Evolutionary conservation across 1,140 invertebrate genomes (phyloP), one percentile per base, ranked within the genome.

Genomic region (Leptinotarsa lineolata): DNA sequence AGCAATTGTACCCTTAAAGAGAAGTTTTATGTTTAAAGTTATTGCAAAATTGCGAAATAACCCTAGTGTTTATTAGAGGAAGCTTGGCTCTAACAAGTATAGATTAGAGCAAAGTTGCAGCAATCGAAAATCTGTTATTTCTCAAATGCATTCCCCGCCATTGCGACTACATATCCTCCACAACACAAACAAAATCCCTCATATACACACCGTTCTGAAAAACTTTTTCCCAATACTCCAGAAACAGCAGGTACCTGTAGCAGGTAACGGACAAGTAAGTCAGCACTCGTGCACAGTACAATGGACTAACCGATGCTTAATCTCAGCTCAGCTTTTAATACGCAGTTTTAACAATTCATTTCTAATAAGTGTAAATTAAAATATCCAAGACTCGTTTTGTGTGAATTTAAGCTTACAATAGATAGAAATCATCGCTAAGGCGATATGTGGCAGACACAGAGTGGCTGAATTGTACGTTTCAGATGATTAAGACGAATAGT

Each of bases 241-340:
- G 69, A 39, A 74, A 67, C 72, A 79, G 70, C 63, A 74, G 54
- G 48, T 54, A 54, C 48, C 48, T 54, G 48, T 54, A 54, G 65
- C 78, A 79, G 74, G 73, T 78, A 75, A 74, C 68, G 77, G 77
- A 78, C 77, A 81, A 80, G 75, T 80, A 78, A 81, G 82, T 80
- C 82, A 82, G 80, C 82, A 84, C 83, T 82, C 81, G 81, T 82
- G 82, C 82, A 84, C 79, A 84, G 70, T 82, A 83, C 81, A 83
- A 82, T 82, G 82, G 81, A 83, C 83, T 84, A 84, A 84, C 82
- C 78, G 81, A 78, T 78, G 83, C 82, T 79, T 84, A 84, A 83
- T 84, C 80, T 79, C 72, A 83, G 83, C 83, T 84, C 83, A 84
- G 83, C 83, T 84, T 84, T 84, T 84, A 83, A 84, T 83, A 80